Conservation (phyloP, 1,140 invertebrate genomes). For the Ptiloglossa arizonensis region DNA sequence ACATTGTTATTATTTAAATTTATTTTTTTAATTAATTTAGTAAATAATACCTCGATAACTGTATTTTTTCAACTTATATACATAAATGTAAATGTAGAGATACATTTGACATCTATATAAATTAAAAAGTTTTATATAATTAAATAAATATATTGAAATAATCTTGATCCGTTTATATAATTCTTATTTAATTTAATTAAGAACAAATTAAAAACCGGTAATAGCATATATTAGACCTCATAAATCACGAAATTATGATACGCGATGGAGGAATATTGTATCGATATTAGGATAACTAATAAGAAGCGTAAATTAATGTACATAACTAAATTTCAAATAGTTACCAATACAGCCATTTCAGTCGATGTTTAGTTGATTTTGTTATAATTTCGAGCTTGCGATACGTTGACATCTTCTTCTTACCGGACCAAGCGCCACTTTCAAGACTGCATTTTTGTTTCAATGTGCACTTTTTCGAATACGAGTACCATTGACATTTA, state of each 20-base stretch:
- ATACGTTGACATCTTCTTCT: too few species aligned
- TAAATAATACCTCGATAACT: slow-evolving; percentile 1
- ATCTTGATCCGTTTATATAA: not conserved
- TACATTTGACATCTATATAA: not conserved
- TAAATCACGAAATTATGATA: not conserved
- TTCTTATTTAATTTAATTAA: too few species aligned
- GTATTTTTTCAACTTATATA: slow-evolving; percentile 10
- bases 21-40: slow-evolving; percentile 28
- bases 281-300: too few species aligned
- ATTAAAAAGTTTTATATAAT: not conserved
- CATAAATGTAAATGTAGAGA: not conserved
- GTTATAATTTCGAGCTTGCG: not conserved
- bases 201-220: not conserved
- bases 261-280: too few species aligned
- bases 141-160: not conserved
- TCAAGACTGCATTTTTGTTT: not conserved
- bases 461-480: too few species aligned
- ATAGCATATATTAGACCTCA: too few species aligned
- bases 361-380: not conserved
- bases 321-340: too few species aligned
- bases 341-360: too few species aligned
- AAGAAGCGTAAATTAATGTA: too few species aligned
- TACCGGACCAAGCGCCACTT: not conserved
- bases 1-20: slow-evolving; percentile 11
- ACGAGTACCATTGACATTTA: too few species aligned